These are phyloP conservation scores for Myotis brandtii DNA, from an alignment of 2,113 vertebrate genomes.

Conservation along the genomic window DNA sequence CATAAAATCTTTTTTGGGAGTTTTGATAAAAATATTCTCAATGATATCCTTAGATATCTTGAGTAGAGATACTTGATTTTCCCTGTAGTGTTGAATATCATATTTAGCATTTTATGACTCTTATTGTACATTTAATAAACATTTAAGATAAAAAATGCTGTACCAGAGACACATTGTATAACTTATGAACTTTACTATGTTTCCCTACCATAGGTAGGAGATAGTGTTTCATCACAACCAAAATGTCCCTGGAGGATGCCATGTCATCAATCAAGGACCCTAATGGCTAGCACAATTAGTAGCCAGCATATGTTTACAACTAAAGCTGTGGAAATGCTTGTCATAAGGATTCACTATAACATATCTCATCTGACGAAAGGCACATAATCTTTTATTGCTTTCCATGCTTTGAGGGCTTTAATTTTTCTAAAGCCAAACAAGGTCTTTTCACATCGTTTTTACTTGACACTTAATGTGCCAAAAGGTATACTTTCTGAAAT, in stretches of 20 bases:
- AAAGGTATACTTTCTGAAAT: slow-evolving; percentile 59
- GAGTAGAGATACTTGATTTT: neutral
- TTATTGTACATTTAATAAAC: neutral
- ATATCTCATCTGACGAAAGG: slow-evolving; percentile 6
- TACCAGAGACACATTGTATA: neutral
- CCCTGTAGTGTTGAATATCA: neutral
- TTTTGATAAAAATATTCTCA: slow-evolving; percentile 33
- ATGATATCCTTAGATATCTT: neutral
- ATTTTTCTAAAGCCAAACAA: slow-evolving; percentile 73
- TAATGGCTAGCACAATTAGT: neutral
- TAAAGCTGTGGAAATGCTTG: neutral
- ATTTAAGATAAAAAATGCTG: neutral
- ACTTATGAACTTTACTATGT: neutral
- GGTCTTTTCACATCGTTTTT: slow-evolving; percentile 56
- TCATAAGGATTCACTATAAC: neutral
- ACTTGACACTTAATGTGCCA: slow-evolving; percentile 34
- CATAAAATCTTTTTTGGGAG: neutral
- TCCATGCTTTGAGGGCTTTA: slow-evolving; percentile 58
- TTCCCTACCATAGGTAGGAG: neutral
- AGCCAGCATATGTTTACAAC: neutral
- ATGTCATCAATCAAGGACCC: neutral
- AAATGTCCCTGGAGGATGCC: neutral
- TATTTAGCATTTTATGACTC: neutral
- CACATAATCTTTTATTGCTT: slow-evolving; percentile 68
- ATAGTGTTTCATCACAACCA: neutral